These are phyloP conservation scores for Acanthosepion pharaonis DNA, from an alignment of 2,888 invertebrate genomes.

Conservation along the genomic window DNA sequence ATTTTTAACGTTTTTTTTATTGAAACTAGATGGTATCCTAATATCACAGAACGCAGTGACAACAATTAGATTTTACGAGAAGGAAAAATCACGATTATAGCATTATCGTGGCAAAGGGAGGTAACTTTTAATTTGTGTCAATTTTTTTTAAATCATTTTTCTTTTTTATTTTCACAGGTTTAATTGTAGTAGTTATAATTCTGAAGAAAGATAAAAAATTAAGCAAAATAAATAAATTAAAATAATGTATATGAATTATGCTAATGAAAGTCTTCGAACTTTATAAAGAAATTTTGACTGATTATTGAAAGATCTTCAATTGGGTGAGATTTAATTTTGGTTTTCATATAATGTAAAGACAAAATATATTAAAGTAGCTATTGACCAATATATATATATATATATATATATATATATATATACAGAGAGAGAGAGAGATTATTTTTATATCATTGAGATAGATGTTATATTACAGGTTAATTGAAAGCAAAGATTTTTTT, in stretches of 20 bases:
- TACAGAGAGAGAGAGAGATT: neutral
- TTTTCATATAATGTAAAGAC: neutral
- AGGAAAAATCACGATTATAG: neutral
- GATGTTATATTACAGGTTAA: too few species aligned
- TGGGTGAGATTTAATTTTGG: neutral
- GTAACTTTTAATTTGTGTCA: neutral
- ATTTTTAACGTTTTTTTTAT: neutral
- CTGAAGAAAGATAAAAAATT: neutral
- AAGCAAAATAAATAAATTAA: neutral
- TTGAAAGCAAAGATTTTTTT: too few species aligned
- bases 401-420: neutral
- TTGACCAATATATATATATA: too few species aligned
- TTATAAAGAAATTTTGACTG: neutral
- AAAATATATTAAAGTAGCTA: too few species aligned
- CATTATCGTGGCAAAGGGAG: neutral
- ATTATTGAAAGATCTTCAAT: neutral
- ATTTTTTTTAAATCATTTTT: too few species aligned
- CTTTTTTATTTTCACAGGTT: neutral
- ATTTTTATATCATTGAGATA: too few species aligned
- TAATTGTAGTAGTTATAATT: neutral
- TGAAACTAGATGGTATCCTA: neutral
- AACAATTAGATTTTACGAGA: neutral
- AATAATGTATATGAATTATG: neutral
- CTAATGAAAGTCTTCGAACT: neutral
- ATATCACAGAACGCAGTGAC: slow-evolving; percentile 22